These are phyloP conservation scores for Drosophila takahashii DNA, from an alignment of 1,140 invertebrate genomes.

Conservation along the genomic window DNA sequence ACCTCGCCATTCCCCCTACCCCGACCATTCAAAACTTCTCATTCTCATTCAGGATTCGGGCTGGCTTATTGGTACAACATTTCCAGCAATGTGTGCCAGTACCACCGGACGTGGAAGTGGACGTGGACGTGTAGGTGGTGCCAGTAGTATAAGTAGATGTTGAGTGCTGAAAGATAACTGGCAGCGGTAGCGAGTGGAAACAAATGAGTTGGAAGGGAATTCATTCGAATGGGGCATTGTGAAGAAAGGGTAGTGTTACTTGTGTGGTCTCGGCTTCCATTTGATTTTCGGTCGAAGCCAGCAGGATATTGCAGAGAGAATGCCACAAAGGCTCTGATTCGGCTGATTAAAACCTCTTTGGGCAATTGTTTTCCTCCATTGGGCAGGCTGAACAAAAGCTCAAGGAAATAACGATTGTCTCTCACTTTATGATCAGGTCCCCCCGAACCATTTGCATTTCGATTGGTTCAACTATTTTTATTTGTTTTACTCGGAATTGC, in stretches of 20 bases:
- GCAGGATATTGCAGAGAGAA: slow-evolving; percentile 15
- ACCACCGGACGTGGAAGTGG: not conserved
- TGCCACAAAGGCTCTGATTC: slow-evolving; percentile 4
- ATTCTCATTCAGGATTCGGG: slow-evolving; percentile 60
- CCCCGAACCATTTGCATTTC: too few species aligned
- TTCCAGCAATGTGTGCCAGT: slow-evolving; percentile 25
- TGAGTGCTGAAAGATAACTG: slow-evolving; percentile 54
- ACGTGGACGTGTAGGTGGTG: slow-evolving; percentile 22
- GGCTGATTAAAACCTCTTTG: slow-evolving; percentile 31
- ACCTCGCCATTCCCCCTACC: too few species aligned
- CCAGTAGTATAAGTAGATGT: slow-evolving; percentile 12
- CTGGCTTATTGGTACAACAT: slow-evolving; percentile 71
- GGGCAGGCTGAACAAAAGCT: slow-evolving; percentile 2
- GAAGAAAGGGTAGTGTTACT: not conserved
- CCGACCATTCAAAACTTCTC: slow-evolving; percentile 4
- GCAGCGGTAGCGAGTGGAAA: slow-evolving; percentile 42
- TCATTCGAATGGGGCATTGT: slow-evolving; percentile 37
- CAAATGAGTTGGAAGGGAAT: slow-evolving; percentile 56
- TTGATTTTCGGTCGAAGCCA: slow-evolving; percentile 18
- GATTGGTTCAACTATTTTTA: too few species aligned
- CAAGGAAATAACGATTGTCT: not conserved
- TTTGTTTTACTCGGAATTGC: too few species aligned
- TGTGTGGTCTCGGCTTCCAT: slow-evolving; percentile 20
- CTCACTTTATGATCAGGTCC: not conserved
- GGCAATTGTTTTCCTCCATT: slow-evolving; percentile 5